Evolutionary conservation across 2,113 vertebrate genomes (phyloP).

Genomic region (Platysteira castanea): DNA sequence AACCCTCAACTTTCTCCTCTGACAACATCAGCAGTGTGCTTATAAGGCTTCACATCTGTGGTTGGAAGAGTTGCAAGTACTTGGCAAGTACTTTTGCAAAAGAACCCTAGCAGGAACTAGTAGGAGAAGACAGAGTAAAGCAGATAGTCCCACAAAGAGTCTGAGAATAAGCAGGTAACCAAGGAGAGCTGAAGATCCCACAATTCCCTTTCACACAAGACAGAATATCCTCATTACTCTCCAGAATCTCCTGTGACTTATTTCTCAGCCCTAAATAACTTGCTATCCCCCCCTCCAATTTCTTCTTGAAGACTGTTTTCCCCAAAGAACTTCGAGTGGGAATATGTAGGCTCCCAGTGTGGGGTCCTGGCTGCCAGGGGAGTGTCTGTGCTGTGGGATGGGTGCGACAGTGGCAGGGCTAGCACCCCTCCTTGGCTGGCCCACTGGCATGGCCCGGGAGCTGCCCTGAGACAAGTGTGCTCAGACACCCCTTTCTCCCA

Average conservation of each 20-base stretch:
- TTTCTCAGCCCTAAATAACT: not conserved
- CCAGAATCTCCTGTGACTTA: not conserved
- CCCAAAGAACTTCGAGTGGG: not conserved
- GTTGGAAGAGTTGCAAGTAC: not conserved
- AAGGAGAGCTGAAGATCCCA: not conserved
- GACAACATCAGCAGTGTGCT: not conserved
- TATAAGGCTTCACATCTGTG: not conserved
- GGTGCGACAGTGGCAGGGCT: not conserved
- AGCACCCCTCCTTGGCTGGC: not conserved
- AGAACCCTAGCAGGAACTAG: not conserved
- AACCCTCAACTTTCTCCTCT: not conserved
- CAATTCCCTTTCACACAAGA: not conserved
- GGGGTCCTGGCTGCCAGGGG: not conserved
- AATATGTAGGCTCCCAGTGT: not conserved
- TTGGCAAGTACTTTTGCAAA: not conserved
- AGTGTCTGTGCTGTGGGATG: rapidly evolving
- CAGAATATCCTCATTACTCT: not conserved
- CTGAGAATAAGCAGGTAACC: not conserved
- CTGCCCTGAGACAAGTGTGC: rapidly evolving
- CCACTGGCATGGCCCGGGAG: not conserved
- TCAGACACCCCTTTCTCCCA: not conserved
- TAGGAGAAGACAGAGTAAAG: not conserved
- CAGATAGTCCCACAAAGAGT: not conserved
- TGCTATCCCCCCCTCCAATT: not conserved
- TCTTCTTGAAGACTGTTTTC: not conserved